Base-by-base conservation (phyloP, 2,797 vertebrate species). In the Tympanoctomys barrerae region DNA sequence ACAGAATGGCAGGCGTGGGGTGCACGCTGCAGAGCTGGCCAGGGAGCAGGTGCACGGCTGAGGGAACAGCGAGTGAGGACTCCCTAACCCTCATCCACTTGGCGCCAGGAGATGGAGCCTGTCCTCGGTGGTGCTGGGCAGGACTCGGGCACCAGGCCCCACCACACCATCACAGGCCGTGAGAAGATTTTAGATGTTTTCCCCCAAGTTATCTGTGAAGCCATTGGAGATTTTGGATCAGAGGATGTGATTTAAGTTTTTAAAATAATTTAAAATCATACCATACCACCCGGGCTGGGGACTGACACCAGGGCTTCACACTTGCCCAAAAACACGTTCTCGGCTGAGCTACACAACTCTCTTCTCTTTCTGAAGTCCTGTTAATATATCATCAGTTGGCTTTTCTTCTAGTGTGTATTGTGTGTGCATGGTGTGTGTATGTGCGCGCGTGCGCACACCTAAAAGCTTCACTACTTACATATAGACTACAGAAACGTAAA, bases 161-260 rank as follows among this genome's bases (percentile, higher is more conserved):
- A 49, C 7, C 21, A 5, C 8, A 36, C 26, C 28, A 49, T 90
- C 54, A 39, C 28, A 84, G 33, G 24, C 79, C 33, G n/a, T 71
- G 18, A 70, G 66, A 71, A 86, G 26, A 89, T 86, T 88, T 77
- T 92, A 87, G 46, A 33, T 87, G 62, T 68, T 80, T 42, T 79
- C 39, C 70, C 14, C 52, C 39, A 86, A 36, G 42, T 94, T 49
- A 33, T 14, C 90, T 91, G 26, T 28, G 94, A 91, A 96, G n/a
- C 49, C 59, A 28, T 61, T 73, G 75, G 42, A 90, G 14, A 52
- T 68, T 90, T 93, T 85, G 59, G 26, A 85, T 80, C 49, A 66
- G 36, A 88, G 11, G 26, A 64, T 85, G 0, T 83, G 12, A 86
- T 66, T 64, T 90, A 84, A 93, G 11, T 73, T 90, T 90, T 90